Evolutionary conservation across 2,888 invertebrate genomes (phyloP).

Genomic region (Melieria crassipennis): DNA sequence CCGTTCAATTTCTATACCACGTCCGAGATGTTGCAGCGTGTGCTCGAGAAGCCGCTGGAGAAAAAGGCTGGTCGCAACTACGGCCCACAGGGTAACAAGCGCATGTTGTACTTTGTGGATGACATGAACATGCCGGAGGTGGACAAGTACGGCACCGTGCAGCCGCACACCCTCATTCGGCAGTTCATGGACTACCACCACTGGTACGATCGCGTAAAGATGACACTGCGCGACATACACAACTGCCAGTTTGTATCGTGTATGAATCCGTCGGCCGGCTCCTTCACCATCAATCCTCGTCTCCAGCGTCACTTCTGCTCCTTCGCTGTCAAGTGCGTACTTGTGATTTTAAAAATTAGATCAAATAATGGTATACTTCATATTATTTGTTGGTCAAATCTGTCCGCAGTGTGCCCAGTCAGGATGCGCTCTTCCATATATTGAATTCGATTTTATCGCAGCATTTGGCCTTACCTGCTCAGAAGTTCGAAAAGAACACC

Average conservation of each 20-base stretch:
- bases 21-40: conserved; percentile 88
- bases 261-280: conserved; percentile 97
- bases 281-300: conserved; percentile 91
- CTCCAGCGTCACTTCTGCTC: conserved; percentile 89
- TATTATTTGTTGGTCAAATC: no score
- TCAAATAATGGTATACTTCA: no score
- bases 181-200: conserved; percentile 94
- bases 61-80: conserved; percentile 95
- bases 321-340: conserved; percentile 79
- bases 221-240: conserved; percentile 88
- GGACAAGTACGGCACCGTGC: conserved; percentile 92
- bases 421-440: conserved; percentile 84
- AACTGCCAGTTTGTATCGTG: conserved; percentile 94
- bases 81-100: conserved; percentile 92
- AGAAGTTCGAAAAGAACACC: conserved; percentile 74
- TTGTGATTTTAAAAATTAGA: background rate
- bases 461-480: conserved; percentile 73
- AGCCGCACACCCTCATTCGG: conserved; percentile 91
- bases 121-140: conserved; percentile 99
- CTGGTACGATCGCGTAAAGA: conserved; percentile 92
- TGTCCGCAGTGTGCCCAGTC: conserved; percentile 78
- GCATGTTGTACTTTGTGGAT: conserved; percentile 92
- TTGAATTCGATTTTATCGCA: conserved; percentile 84
- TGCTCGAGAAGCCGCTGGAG: conserved; percentile 90
- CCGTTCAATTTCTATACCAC: conserved; percentile 96